Base-by-base conservation (phyloP, 1,140 invertebrate genomes). In the Bursaphelenchus mucronatus region DNA sequence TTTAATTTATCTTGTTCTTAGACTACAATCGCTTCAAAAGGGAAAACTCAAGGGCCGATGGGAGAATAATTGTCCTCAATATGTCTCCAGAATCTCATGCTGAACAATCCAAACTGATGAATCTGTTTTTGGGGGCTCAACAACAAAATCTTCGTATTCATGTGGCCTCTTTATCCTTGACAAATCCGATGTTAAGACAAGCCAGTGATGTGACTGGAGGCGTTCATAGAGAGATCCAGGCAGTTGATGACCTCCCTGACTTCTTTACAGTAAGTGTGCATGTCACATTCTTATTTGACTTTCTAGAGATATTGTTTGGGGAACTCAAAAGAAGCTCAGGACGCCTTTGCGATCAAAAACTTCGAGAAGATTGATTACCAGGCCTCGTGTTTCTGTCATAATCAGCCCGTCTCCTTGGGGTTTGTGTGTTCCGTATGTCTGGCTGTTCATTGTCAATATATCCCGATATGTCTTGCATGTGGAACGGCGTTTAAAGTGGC, bases 341-440 rank as follows among this genome's bases (percentile, higher is more conserved):
- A 59, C 40, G 13, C 45, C 1, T 59, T 59, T 50, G 57, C 45
- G 11, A n/a, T 59, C 11, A 39, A 13, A 11, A 59, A 59, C 40
- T 44, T 44, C 57, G 57, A 59, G 40, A 13, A 44, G 13, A 59
- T 59, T 44, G 57, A 59, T 44, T 59, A 59, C 40, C 57, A 59
- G 41, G 45, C 57, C 11, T n/a, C 57, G 40, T 59, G 57, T 50
- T 59, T 15, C 40, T 59, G 57, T 7, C 57, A 59, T 7, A 59
- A 59, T 50, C 11, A 7, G 40, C 11, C 47, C 41, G 13, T 50
- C 41, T 59, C 57, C 17, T 50, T 59, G 41, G 57, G 57, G 15
- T 59, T 59, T 9, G 57, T 59, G 40, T 59, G 57, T 44, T 59
- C 57, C 1, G 57, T 59, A 30, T 59, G 57, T 39, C 40, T 59